These are phyloP conservation scores for Engystomops pustulosus DNA, from an alignment of 2,113 vertebrate species.

Conservation along the genomic window DNA sequence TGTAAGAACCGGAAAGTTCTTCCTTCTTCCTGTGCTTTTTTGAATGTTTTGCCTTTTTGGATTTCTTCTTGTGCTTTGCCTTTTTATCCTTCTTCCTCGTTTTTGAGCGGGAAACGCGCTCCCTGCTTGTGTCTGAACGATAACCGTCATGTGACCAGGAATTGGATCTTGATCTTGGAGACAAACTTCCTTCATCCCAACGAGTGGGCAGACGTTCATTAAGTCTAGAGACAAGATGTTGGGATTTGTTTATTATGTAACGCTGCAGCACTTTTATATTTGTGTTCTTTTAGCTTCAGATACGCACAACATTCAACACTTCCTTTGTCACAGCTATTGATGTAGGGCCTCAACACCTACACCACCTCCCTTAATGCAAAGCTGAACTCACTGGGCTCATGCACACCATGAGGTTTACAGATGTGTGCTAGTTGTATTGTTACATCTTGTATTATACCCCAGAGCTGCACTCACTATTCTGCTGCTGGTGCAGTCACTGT, in stretches of 20 bases:
- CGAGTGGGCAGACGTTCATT: constrained; percentile 83
- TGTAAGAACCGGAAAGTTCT: constrained; percentile 73
- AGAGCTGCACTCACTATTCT: neutral
- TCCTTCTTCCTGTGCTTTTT: constrained; percentile 85
- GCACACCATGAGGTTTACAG: too few relatives aligned
- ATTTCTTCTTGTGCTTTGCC: constrained; percentile 89
- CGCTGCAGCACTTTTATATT: too few relatives aligned
- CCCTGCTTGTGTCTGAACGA: constrained; percentile 78
- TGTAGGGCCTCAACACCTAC: too few relatives aligned
- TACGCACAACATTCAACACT: too few relatives aligned
- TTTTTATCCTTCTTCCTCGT: constrained; percentile 86
- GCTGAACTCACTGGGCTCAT: too few relatives aligned
- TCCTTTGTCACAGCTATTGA: too few relatives aligned
- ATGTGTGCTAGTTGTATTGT: too few relatives aligned
- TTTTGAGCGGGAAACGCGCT: constrained; percentile 74
- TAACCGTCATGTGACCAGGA: constrained; percentile 84
- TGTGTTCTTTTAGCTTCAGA: too few relatives aligned
- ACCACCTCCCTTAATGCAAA: too few relatives aligned
- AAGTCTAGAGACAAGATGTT: constrained; percentile 70
- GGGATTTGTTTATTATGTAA: neutral
- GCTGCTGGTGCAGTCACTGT: neutral
- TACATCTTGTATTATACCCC: neutral
- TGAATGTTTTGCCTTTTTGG: constrained; percentile 87
- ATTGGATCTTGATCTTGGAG: constrained; percentile 86
- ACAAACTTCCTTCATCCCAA: constrained; percentile 89